Conservation (phyloP, 2,797 vertebrate species). For the Momotus momota region DNA sequence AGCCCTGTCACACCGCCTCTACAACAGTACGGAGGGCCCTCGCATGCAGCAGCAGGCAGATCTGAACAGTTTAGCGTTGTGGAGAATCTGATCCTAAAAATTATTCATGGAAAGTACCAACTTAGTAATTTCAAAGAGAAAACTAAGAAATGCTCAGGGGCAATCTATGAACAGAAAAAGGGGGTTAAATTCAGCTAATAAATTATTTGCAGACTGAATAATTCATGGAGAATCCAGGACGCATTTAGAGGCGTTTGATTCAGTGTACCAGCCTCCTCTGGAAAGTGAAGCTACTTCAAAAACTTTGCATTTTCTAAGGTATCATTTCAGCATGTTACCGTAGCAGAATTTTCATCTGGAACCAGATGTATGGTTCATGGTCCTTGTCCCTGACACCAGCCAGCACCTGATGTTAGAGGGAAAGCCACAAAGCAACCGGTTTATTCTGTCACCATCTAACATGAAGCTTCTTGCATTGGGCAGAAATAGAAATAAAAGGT, state of each 20-base stretch:
- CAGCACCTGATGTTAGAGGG: background rate
- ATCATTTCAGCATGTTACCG: background rate
- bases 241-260: background rate
- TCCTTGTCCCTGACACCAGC: background rate
- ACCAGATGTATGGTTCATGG: background rate
- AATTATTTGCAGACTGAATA: constrained; percentile 56
- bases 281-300: background rate
- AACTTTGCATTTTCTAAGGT: background rate
- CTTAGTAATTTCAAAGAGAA: constrained; percentile 46
- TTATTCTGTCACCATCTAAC: background rate
- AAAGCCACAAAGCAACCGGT: background rate
- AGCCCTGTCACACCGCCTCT: background rate
- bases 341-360: background rate
- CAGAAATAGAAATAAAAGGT: background rate
- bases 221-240: background rate
- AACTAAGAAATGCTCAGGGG: constrained; percentile 5
- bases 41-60: background rate
- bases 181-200: constrained; percentile 51
- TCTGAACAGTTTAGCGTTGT: background rate
- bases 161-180: constrained; percentile 33
- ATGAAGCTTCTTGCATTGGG: background rate
- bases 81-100: constrained; percentile 2
- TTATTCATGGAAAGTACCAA: background rate
- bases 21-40: background rate
- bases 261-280: background rate